A percentile compares a stretch with the other conserved stretches of the same genome.
These are phyloP conservation scores for Drosophila prostipennis DNA, from an alignment of 2,888 invertebrate species.

Conservation along the genomic window DNA sequence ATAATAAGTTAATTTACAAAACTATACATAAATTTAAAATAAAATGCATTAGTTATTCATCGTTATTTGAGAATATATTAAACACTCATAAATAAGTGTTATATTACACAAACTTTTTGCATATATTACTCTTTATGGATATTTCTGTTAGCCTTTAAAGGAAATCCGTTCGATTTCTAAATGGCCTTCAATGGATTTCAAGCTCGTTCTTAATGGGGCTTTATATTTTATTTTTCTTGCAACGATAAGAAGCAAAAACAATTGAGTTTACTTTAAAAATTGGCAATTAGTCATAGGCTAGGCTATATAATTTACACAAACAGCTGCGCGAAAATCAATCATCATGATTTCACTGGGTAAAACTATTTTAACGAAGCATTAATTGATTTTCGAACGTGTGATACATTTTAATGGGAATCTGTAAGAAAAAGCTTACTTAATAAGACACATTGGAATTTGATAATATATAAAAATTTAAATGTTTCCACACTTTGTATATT, in stretches of 20 bases:
- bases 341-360: background rate
- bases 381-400: constrained; percentile 3
- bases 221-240: background rate
- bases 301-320: constrained; percentile 3
- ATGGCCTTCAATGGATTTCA: constrained; percentile 2
- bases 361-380: background rate
- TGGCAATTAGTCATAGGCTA: constrained; percentile 11
- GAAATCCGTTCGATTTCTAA: constrained; percentile 4
- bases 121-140: constrained; percentile 1
- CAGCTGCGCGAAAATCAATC: constrained; percentile 12
- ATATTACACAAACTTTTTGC: constrained; percentile 1
- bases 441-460: too few species aligned
- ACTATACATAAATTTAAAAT: background rate
- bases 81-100: background rate
- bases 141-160: constrained; percentile 9
- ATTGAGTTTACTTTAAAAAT: background rate
- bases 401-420: background rate
- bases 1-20: background rate
- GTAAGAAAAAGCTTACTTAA: background rate
- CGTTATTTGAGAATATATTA: background rate
- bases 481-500: too few species aligned
- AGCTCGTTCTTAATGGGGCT: background rate
- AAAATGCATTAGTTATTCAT: background rate
- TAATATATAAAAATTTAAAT: background rate
- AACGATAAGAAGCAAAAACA: constrained; percentile 3